Evolutionary conservation across 2,113 vertebrate species (phyloP).

Genomic region (Myotis brandtii): DNA sequence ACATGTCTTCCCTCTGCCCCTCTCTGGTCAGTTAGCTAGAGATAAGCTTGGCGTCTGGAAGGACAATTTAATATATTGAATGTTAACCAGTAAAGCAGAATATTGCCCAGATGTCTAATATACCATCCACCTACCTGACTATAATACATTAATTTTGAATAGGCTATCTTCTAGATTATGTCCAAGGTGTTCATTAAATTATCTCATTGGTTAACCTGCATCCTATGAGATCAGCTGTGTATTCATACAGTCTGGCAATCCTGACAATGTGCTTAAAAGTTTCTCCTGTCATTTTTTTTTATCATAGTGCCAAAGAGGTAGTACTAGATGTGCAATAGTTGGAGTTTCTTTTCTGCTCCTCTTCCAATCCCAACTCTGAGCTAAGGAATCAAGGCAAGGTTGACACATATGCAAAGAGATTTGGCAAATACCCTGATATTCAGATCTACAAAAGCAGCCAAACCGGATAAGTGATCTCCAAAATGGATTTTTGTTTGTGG

Average conservation of each 20-base stretch:
- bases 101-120: slow-evolving; percentile 7
- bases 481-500: slow-evolving; percentile 18
- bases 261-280: slow-evolving; percentile 19
- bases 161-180: slow-evolving; percentile 12
- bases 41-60: slow-evolving; percentile 42
- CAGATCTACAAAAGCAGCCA: slow-evolving; percentile 24
- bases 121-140: neutral
- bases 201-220: slow-evolving; percentile 26
- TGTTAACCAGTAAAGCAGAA: neutral
- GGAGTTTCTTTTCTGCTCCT: slow-evolving; percentile 38
- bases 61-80: slow-evolving; percentile 25
- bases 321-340: slow-evolving; percentile 36
- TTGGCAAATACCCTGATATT: slow-evolving; percentile 40
- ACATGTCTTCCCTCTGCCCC: neutral
- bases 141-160: neutral
- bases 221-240: slow-evolving; percentile 13
- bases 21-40: neutral
- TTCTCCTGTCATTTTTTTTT: slow-evolving; percentile 31
- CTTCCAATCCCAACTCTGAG: slow-evolving; percentile 39
- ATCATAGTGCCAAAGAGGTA: slow-evolving; percentile 56
- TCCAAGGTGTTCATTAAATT: neutral
- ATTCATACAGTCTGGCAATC: neutral
- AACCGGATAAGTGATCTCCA: slow-evolving; percentile 29
- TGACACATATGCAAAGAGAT: slow-evolving; percentile 26
- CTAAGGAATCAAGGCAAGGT: slow-evolving; percentile 49